Percentiles rank a stretch among this genome's conserved stretches.
These are phyloP conservation scores for Hypotaenidia okinawae DNA, from an alignment of 2,797 vertebrate species.

Conservation along the genomic window DNA sequence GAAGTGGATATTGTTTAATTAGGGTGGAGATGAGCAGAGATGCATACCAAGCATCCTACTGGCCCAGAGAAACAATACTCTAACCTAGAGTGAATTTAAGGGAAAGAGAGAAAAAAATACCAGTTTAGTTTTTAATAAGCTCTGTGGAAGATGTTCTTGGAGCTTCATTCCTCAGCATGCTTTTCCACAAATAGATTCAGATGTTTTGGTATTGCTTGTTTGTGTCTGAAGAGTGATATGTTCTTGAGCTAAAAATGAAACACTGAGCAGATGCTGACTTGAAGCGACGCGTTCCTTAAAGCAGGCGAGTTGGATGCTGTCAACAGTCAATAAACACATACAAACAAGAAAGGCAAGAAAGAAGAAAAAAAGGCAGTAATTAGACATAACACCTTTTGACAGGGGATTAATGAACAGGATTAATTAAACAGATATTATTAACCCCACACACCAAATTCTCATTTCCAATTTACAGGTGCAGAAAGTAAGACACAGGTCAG, in stretches of 20 bases:
- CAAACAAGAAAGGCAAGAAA: neutral
- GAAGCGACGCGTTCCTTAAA: neutral
- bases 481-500: neutral
- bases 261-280: constrained; percentile 49
- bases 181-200: constrained; percentile 38
- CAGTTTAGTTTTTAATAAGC: neutral
- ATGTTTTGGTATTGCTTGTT: constrained; percentile 39
- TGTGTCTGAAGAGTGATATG: constrained; percentile 1
- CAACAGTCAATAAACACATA: constrained; percentile 12
- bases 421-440: neutral
- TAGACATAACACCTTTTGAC: neutral
- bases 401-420: neutral
- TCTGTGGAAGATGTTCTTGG: neutral
- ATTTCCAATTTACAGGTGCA: neutral
- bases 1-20: neutral
- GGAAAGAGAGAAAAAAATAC: neutral
- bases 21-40: neutral
- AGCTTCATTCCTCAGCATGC: neutral
- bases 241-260: constrained; percentile 58
- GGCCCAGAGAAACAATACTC: neutral
- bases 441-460: neutral
- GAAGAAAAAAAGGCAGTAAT: neutral
- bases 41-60: neutral
- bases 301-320: neutral
- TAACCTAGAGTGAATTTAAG: neutral